phyloP scores from a whole-genome alignment of 2,113 vertebrate genomes.

The Crotalus tigris region DNA sequence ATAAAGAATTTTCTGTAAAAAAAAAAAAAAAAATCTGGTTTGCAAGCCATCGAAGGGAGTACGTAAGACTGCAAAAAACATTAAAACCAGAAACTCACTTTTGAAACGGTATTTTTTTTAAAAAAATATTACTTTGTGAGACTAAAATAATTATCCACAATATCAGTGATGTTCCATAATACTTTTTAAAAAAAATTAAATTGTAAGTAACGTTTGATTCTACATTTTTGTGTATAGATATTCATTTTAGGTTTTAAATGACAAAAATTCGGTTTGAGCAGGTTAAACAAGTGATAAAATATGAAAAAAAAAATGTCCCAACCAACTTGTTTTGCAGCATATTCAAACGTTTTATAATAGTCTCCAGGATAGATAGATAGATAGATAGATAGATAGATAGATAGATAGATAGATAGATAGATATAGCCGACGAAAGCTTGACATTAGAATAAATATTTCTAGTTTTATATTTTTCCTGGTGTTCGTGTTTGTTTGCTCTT shows the following conservation, averaged over 20 bases:
- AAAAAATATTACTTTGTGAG: not conserved
- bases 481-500: too few relatives aligned
- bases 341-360: not conserved
- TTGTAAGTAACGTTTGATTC: not conserved
- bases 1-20: not conserved
- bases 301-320: not conserved
- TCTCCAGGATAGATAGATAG: not conserved
- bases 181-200: not conserved
- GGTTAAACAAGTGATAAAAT: not conserved
- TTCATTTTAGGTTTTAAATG: not conserved
- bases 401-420: too few relatives aligned
- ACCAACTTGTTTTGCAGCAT: not conserved
- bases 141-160: not conserved
- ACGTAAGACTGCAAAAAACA: not conserved
- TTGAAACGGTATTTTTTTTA: not conserved
- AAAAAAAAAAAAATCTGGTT: constrained; percentile 7
- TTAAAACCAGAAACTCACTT: not conserved
- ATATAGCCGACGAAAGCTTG: too few relatives aligned
- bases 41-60: not conserved
- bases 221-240: not conserved
- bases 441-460: too few relatives aligned
- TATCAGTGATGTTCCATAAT: not conserved
- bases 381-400: too few relatives aligned
- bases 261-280: not conserved
- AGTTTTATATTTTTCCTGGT: too few relatives aligned